phyloP scores from a whole-genome alignment of 2,888 invertebrate genomes.

The Galerucella nymphaeae region DNA sequence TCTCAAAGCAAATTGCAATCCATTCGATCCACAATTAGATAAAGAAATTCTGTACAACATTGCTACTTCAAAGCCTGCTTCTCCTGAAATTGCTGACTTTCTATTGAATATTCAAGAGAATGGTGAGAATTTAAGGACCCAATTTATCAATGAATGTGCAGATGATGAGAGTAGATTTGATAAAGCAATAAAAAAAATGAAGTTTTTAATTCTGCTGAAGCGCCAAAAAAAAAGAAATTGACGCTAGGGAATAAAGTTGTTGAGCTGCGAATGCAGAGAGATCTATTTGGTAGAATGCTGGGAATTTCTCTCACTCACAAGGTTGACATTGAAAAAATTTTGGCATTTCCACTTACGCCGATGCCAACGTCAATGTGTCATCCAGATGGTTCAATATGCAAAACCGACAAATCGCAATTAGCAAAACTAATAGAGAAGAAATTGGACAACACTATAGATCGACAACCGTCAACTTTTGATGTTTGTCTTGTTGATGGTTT shows the following conservation, averaged over 20 bases:
- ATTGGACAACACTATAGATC: slow-evolving; percentile 15
- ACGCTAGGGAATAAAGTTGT: slow-evolving; percentile 42
- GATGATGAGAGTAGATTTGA: slow-evolving; percentile 31
- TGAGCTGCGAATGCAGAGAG: slow-evolving; percentile 43
- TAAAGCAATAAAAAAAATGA: slow-evolving; percentile 39
- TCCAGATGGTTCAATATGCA: slow-evolving; percentile 30
- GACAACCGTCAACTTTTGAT: slow-evolving; percentile 12
- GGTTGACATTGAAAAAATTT: slow-evolving; percentile 45
- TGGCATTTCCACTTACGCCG: slow-evolving; percentile 44
- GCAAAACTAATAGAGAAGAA: slow-evolving; percentile 18
- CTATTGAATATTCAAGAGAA: slow-evolving; percentile 49
- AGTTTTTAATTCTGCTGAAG: slow-evolving; percentile 37
- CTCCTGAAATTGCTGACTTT: slow-evolving; percentile 45
- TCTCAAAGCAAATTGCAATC: slow-evolving; percentile 44
- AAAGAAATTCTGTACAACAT: slow-evolving; percentile 47
- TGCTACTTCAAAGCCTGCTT: slow-evolving; percentile 40
- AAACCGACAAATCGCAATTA: slow-evolving; percentile 34
- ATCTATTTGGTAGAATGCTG: slow-evolving; percentile 46
- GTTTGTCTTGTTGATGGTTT: neutral
- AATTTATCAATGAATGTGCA: slow-evolving; percentile 44
- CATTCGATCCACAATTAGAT: slow-evolving; percentile 43
- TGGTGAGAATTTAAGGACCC: slow-evolving; percentile 36
- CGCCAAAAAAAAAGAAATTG: slow-evolving; percentile 40
- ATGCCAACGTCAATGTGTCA: slow-evolving; percentile 38
- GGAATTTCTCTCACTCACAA: slow-evolving; percentile 42